Conservation (phyloP, 2,888 invertebrate genomes). For the Ormyrus rosae region DNA sequence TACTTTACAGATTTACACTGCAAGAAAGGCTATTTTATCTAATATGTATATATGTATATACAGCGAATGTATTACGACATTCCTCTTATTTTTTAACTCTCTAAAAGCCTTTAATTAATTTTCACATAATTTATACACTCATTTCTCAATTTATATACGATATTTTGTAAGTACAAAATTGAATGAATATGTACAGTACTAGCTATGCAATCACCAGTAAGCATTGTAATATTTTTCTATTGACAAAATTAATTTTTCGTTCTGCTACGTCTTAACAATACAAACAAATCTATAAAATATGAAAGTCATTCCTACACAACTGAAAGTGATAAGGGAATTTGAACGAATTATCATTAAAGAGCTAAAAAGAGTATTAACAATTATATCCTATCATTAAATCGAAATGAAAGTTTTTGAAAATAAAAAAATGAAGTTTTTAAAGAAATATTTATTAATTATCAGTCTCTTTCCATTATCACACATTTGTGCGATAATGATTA, state of each 20-base stretch:
- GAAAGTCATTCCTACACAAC: slow-evolving; percentile 18
- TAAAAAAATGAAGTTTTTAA: slow-evolving; percentile 23
- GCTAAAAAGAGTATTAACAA: slow-evolving; percentile 34
- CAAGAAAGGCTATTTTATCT: slow-evolving; percentile 39
- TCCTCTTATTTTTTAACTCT: slow-evolving; percentile 27
- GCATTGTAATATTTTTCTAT: slow-evolving; percentile 1
- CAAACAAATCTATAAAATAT: slow-evolving; percentile 34
- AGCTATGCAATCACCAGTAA: slow-evolving; percentile 29
- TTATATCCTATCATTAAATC: not conserved
- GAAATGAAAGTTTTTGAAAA: slow-evolving; percentile 24
- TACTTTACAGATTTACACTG: slow-evolving; percentile 53
- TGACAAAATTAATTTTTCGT: slow-evolving; percentile 25
- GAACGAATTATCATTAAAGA: slow-evolving; percentile 26
- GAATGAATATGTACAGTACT: slow-evolving; percentile 52
- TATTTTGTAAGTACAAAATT: slow-evolving; percentile 57
- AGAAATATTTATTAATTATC: slow-evolving; percentile 49
- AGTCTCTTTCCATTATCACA: slow-evolving; percentile 54
- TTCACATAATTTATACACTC: slow-evolving; percentile 53
- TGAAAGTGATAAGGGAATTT: slow-evolving; percentile 33
- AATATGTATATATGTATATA: slow-evolving; percentile 49
- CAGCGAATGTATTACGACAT: slow-evolving; percentile 44
- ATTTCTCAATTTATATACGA: slow-evolving; percentile 40
- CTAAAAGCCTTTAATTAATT: slow-evolving; percentile 44
- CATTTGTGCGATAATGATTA: slow-evolving; percentile 36
- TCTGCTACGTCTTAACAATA: not conserved